phyloP scores from a whole-genome alignment of 2,113 vertebrate species.

The Crotalus viridis region DNA sequence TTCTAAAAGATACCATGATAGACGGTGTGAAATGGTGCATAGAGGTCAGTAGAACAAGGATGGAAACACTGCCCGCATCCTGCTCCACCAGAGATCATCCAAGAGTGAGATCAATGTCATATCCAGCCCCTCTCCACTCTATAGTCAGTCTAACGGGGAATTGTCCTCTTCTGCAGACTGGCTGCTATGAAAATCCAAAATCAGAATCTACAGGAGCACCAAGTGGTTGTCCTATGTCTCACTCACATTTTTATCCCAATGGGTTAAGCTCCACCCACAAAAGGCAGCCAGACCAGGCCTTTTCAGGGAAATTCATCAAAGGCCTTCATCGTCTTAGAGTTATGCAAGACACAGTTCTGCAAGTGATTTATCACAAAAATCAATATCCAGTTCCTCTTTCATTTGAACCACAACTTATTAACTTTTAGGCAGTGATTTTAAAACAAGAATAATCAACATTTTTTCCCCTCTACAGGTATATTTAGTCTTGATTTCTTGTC shows the following conservation, averaged over 20 bases:
- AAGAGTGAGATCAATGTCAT: neutral
- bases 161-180: neutral
- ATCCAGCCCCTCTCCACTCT: too few relatives aligned
- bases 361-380: neutral
- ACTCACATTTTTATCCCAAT: neutral
- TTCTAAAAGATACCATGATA: neutral
- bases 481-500: neutral
- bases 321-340: neutral
- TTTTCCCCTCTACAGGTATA: neutral
- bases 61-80: neutral
- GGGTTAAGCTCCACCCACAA: neutral
- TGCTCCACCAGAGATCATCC: neutral
- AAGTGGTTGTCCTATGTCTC: neutral
- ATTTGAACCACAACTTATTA: neutral
- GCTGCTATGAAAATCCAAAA: neutral
- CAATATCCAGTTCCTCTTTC: neutral
- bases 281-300: neutral
- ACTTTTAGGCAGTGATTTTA: neutral
- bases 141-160: too few relatives aligned
- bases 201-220: neutral
- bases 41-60: neutral
- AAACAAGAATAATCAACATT: neutral
- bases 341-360: neutral
- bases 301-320: neutral
- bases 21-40: neutral